Percentiles rank a stretch among this genome's conserved stretches.
phyloP scores from a whole-genome alignment of 1,140 invertebrate species.

The Gonioctena quinquepunctata region DNA sequence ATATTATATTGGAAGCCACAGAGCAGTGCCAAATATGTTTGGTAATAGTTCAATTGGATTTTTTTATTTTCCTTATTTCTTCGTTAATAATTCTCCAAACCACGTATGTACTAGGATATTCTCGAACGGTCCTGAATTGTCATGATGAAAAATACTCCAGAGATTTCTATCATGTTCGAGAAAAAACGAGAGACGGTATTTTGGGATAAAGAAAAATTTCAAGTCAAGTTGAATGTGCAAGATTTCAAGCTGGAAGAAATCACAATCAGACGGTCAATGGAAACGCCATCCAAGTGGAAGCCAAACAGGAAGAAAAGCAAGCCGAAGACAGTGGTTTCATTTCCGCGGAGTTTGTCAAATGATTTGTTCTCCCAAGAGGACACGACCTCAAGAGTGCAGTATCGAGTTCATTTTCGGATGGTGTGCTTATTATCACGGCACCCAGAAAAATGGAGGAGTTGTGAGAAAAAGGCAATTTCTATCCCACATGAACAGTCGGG shows the following conservation, averaged over 20 bases:
- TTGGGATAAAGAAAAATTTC: constrained; percentile 61
- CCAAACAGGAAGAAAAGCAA: constrained; percentile 67
- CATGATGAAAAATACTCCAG: constrained; percentile 83
- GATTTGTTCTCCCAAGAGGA: constrained; percentile 67
- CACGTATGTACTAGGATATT: background rate
- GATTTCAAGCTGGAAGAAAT: constrained; percentile 79
- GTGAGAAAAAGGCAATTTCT: constrained; percentile 54
- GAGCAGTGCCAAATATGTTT: too few species aligned
- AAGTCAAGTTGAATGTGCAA: constrained; percentile 68
- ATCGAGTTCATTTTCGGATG: constrained; percentile 67
- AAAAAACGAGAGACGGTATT: constrained; percentile 19
- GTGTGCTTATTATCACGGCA: constrained; percentile 65
- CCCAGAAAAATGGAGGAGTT: constrained; percentile 55
- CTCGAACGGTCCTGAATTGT: background rate
- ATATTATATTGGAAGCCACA: too few species aligned
- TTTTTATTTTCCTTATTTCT: too few species aligned
- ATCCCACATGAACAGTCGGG: constrained; percentile 45
- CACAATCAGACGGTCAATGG: constrained; percentile 65
- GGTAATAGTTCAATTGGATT: too few species aligned
- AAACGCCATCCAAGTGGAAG: constrained; percentile 63
- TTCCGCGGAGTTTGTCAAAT: constrained; percentile 65
- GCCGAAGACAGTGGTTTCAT: constrained; percentile 66
- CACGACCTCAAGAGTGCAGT: constrained; percentile 63
- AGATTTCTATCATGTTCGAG: constrained; percentile 78
- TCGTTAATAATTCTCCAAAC: too few species aligned